Base-by-base conservation (phyloP, 2,888 invertebrate species). In the Thelaira solivaga region DNA sequence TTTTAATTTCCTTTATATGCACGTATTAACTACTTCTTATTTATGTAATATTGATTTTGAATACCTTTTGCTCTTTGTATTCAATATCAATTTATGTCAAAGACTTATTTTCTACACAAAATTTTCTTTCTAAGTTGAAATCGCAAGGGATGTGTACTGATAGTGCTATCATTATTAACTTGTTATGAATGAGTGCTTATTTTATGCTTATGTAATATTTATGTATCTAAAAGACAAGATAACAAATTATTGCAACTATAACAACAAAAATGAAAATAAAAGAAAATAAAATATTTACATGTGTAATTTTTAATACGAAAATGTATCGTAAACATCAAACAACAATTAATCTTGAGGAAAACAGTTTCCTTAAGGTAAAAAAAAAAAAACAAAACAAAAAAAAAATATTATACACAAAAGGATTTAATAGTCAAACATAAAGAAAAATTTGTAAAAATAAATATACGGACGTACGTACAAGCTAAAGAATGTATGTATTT, bases 311-410 rank as follows among this genome's bases (percentile, higher is more conserved):
- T 34, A 45, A 34, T 24, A 24, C 31, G 36, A 59, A 11, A 31
- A 45, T 26, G 18, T 43, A 34, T 31, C 26, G 36, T 53, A 53
- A 43, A 53, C 13, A 41, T 20, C 51, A 55, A 61, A 61, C 13
- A 51, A 49, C 45, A 76, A 71, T 71, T 71, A 65, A 71, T 67
- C 71, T 76, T 61, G 18, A 47, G 29, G 59, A 61, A 67, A 67
- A 65, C 31, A 53, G 53, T 59, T 67, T 55, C 51, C 22, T 47
- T 26, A 59, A 76, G 65, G 71, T 36, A 53, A 62, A 47, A 29
- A 22, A 18, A 51, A 53, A 18, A 34, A 18, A 29, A 45, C 16
- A 45, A 26, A 41, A 20, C 36, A 31, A 62, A 47, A 61, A 8
- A 36, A 57, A 49, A 22, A 36, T 24, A 55, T 36, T 55, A 43